Percentiles rank a stretch among this genome's conserved stretches.
phyloP scores from a whole-genome alignment of 2,888 invertebrate species.

The Eristalis tenax region DNA sequence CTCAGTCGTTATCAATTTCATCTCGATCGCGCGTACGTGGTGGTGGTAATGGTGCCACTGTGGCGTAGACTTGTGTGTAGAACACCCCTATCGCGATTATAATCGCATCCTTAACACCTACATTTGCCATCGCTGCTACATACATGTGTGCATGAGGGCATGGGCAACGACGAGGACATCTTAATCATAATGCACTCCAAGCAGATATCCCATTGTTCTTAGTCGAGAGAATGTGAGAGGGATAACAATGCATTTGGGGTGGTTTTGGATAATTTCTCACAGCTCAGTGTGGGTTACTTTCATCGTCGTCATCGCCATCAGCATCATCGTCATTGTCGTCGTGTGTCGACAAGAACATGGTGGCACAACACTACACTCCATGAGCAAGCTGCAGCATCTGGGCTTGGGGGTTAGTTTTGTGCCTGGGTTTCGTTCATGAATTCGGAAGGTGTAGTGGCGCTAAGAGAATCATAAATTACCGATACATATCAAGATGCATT shows the following conservation, averaged over 20 bases:
- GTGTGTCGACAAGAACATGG: conserved; percentile 52
- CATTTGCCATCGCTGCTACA: conserved; percentile 3
- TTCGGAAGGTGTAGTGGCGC: conserved; percentile 66
- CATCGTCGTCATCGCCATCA: background rate
- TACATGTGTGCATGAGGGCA: conserved; percentile 2
- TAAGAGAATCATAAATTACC: conserved; percentile 69
- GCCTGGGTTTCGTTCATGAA: conserved; percentile 28
- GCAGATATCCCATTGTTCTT: conserved; percentile 60
- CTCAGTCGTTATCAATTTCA: conserved; percentile 60
- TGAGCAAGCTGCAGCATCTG: conserved; percentile 27
- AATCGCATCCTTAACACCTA: conserved; percentile 66
- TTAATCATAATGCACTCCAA: conserved; percentile 67
- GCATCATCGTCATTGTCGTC: background rate
- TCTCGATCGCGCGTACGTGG: conserved; percentile 42
- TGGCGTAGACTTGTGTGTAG: conserved; percentile 32
- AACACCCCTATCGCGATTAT: conserved; percentile 51
- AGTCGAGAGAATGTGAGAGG: conserved; percentile 31
- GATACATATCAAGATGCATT: conserved; percentile 61
- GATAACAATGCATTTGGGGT: conserved; percentile 59
- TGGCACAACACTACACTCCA: background rate
- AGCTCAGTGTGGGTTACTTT: conserved; percentile 57
- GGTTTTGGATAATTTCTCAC: conserved; percentile 55
- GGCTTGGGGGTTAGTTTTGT: conserved; percentile 23
- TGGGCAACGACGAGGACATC: conserved; percentile 39
- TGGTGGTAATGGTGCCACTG: conserved; percentile 24